A percentile compares a stretch with the other conserved stretches of the same genome.
phyloP scores from a whole-genome alignment of 2,113 vertebrate genomes.

The Entomyzon cyanotis region DNA sequence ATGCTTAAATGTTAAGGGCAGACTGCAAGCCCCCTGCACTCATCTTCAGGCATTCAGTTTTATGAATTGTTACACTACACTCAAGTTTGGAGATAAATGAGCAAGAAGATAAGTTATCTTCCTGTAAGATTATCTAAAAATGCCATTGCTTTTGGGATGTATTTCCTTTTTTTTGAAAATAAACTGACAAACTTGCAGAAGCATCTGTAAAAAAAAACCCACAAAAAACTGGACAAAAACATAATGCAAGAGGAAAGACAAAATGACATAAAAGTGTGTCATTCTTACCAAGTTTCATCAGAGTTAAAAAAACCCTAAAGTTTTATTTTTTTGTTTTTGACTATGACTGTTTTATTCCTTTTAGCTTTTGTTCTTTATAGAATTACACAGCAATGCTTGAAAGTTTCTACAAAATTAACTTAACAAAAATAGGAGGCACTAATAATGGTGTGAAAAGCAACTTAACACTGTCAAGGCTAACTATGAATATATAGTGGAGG shows the following conservation, averaged over 20 bases:
- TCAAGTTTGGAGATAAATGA: neutral
- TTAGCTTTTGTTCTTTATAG: neutral
- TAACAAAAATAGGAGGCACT: neutral
- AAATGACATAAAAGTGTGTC: neutral
- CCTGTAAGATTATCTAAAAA: neutral
- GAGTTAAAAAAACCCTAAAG: neutral
- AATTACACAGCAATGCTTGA: neutral
- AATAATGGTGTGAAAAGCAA: neutral
- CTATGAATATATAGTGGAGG: neutral
- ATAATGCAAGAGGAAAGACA: neutral
- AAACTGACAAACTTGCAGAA: neutral
- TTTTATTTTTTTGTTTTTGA: neutral
- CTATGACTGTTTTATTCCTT: neutral
- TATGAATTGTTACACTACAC: neutral
- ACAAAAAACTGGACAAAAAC: neutral
- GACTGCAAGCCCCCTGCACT: neutral
- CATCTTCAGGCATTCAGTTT: neutral
- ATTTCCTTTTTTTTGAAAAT: neutral
- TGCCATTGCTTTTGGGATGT: neutral
- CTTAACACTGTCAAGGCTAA: neutral
- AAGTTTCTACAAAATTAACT: neutral
- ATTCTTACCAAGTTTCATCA: neutral
- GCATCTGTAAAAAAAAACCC: neutral
- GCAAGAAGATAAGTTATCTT: neutral
- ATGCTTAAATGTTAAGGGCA: fast-evolving